Evolutionary conservation across 2,888 invertebrate genomes (phyloP), one percentile per base, ranked within the genome.

Genomic region (Electrophaes corylata): DNA sequence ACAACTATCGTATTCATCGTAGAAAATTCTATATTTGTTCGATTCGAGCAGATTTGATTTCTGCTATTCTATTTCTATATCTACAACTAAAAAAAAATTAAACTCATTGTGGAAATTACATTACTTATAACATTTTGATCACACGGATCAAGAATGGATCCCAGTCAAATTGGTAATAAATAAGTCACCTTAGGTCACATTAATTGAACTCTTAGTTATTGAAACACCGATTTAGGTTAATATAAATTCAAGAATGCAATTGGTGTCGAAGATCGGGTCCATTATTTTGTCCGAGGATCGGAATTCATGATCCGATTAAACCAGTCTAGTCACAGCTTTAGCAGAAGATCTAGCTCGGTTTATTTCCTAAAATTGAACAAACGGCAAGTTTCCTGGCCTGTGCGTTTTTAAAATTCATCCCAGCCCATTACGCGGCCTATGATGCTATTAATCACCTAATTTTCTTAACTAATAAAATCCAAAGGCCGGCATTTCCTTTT

Each of bases 161-260:
- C 37, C 16, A 37, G 6, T 16, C 6, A 8, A 2, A 10, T 37
- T 6, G 14, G 14, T 8, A 8, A 5, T 16, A 16, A 16, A 5
- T 4, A 14, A 16, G 8, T 16, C 16, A 2, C 8, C 11, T 48
- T 52, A 66, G 78, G 73, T 75, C 73, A 60, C 57, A 63, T 57
- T 65, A 67, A 68, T 77, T 77, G 73, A 60, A 69, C 66, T 59
- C 29, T 31, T 11, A 12, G 12, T 55, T 45, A 37, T 31, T 48
- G 51, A 12, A 40, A 47, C 26, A 18, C 11, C 33, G 46, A 29
- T 46, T 40, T 52, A 29, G 46, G 18, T 43, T 31, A 43, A 37
- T 47, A 33, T 41, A n/a, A 18, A 41, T 48, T 31, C 29, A n/a
- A 16, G 11, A 44, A 10, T 8, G 1, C 26, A 29, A 10, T 29